These are phyloP conservation scores for Echeneis naucrates DNA, from an alignment of 2,797 vertebrate species.

Conservation along the genomic window DNA sequence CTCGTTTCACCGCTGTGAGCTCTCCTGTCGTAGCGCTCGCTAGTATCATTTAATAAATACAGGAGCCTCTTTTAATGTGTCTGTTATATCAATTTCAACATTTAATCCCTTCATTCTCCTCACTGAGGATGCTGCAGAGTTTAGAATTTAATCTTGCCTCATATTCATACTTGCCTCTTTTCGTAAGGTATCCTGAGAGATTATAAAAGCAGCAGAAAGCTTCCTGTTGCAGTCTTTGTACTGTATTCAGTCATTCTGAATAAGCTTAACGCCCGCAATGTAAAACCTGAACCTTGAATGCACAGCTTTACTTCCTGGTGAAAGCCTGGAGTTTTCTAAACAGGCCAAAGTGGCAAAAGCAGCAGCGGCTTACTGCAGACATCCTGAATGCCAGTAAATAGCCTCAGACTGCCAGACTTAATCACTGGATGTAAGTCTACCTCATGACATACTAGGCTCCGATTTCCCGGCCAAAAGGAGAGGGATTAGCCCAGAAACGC, in stretches of 20 bases:
- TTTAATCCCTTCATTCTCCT: constrained; percentile 21
- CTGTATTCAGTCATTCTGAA: constrained; percentile 12
- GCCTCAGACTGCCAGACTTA: constrained; percentile 66
- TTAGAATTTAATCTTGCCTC: constrained; percentile 11
- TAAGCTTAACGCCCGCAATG: constrained; percentile 34
- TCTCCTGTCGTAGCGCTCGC: not conserved
- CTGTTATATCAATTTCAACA: constrained; percentile 12
- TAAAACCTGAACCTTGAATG: constrained; percentile 37
- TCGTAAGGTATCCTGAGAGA: constrained; percentile 19
- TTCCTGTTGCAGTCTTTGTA: constrained; percentile 33
- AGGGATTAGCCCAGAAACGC: constrained; percentile 84
- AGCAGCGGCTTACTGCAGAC: constrained; percentile 46
- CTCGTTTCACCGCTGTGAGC: constrained; percentile 3
- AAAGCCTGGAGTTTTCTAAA: constrained; percentile 48
- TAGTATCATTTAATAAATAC: not conserved
- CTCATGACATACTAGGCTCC: constrained; percentile 76
- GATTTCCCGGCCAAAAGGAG: constrained; percentile 75
- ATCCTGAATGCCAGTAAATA: constrained; percentile 66
- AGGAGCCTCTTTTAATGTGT: not conserved
- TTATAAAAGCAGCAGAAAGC: constrained; percentile 23
- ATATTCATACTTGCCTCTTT: constrained; percentile 7
- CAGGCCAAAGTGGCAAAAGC: constrained; percentile 32
- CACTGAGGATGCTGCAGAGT: not conserved
- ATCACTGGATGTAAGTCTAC: constrained; percentile 75
- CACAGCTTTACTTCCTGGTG: not conserved